Evolutionary conservation across 2,113 vertebrate genomes (phyloP).

Genomic region (Puffinus mauretanicus): DNA sequence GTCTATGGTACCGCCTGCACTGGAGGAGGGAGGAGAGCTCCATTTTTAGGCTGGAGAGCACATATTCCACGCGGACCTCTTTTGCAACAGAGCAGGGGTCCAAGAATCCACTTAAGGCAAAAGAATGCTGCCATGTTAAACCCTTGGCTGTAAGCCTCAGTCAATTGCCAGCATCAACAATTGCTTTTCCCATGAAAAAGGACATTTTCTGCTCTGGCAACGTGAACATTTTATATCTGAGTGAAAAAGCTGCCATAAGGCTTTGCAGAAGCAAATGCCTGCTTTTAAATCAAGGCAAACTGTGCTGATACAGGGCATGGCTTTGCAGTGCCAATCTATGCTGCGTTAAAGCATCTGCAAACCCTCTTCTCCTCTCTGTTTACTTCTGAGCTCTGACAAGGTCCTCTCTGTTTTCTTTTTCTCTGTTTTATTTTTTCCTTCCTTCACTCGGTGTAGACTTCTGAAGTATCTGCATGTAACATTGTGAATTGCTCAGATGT

Average conservation of each 20-base stretch:
- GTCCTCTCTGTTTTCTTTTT: background rate
- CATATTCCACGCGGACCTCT: slow-evolving; percentile 28
- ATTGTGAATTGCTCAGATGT: background rate
- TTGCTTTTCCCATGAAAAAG: slow-evolving; percentile 60
- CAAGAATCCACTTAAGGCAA: slow-evolving; percentile 64
- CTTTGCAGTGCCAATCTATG: background rate
- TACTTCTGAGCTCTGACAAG: background rate
- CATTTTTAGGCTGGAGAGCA: slow-evolving; percentile 36
- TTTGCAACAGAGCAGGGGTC: slow-evolving; percentile 59
- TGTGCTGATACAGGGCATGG: background rate
- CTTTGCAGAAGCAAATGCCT: background rate
- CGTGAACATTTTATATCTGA: background rate
- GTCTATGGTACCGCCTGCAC: background rate
- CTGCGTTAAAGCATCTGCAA: background rate
- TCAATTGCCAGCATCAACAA: slow-evolving; percentile 61
- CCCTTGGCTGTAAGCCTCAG: slow-evolving; percentile 46
- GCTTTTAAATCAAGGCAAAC: slow-evolving; percentile 14
- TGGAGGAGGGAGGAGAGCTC: slow-evolving; percentile 25
- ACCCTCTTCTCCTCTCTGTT: background rate
- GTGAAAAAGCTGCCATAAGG: background rate
- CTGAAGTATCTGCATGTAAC: background rate
- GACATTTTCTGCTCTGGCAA: slow-evolving; percentile 51
- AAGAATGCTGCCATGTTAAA: slow-evolving; percentile 68
- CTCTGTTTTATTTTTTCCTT: background rate
- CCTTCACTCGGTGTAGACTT: background rate